Percentiles rank a stretch among this genome's conserved stretches.
These are phyloP conservation scores for Myopa testacea DNA, from an alignment of 2,888 invertebrate species.

Conservation along the genomic window DNA sequence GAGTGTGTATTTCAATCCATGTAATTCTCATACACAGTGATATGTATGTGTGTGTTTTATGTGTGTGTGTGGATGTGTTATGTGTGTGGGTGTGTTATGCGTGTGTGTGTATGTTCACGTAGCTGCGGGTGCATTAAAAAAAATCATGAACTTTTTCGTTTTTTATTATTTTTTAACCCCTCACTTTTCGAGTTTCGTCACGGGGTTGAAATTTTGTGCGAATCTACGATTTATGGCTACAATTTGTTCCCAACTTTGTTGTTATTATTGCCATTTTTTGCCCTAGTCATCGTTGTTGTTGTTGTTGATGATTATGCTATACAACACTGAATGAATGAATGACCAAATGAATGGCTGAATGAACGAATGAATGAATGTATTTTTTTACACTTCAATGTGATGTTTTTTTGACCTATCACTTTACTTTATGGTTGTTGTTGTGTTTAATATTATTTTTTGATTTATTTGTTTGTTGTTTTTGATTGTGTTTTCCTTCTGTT, in stretches of 20 bases:
- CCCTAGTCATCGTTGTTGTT: conserved; percentile 1
- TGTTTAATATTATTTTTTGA: too few relatives aligned
- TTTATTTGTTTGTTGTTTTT: too few relatives aligned
- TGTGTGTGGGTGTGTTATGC: conserved; percentile 4
- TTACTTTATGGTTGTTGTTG: too few relatives aligned
- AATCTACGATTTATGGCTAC: conserved; percentile 33
- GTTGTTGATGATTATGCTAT: conserved; percentile 29
- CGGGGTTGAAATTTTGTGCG: conserved; percentile 26
- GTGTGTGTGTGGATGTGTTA: too few relatives aligned
- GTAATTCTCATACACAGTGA: not conserved
- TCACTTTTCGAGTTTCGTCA: not conserved
- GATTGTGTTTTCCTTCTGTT: not conserved
- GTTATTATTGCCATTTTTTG: conserved; percentile 24
- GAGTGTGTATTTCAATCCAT: conserved; percentile 2
- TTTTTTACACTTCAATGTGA: not conserved
- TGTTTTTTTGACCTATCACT: not conserved
- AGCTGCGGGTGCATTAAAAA: conserved; percentile 7
- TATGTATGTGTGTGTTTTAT: not conserved
- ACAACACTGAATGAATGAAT: conserved; percentile 30
- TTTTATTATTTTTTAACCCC: not conserved
- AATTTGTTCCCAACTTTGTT: conserved; percentile 37
- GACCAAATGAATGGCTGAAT: conserved; percentile 1
- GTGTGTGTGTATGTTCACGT: not conserved
- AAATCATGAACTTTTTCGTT: not conserved
- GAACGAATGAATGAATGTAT: not conserved